These are phyloP conservation scores for Zaprionus ghesquierei DNA, from an alignment of 1,140 invertebrate genomes.

Conservation along the genomic window DNA sequence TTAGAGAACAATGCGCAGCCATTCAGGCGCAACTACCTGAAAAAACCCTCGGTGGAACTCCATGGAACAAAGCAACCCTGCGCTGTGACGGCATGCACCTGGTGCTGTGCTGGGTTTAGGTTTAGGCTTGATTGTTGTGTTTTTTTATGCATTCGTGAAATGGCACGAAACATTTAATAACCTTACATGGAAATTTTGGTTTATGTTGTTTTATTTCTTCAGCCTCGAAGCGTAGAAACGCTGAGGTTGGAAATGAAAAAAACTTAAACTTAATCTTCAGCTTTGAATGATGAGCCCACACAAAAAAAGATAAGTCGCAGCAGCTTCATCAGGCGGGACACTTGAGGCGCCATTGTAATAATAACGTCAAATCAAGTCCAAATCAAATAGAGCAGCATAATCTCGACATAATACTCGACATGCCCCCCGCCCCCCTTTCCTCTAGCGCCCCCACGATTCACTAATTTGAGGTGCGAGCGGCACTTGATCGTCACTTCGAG, in stretches of 20 bases:
- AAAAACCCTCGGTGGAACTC: slow-evolving; percentile 25
- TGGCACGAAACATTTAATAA: slow-evolving; percentile 68
- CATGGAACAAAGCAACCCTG: slow-evolving; percentile 39
- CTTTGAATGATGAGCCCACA: slow-evolving; percentile 64
- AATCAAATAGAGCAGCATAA: slow-evolving; percentile 77
- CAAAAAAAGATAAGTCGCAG: slow-evolving; percentile 35
- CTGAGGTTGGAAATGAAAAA: slow-evolving; percentile 16
- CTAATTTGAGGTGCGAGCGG: slow-evolving; percentile 43
- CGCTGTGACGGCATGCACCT: slow-evolving; percentile 56
- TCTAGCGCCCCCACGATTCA: neutral
- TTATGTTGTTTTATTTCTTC: slow-evolving; percentile 60
- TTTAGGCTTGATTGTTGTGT: neutral
- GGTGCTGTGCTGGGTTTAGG: slow-evolving; percentile 40
- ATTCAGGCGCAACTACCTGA: slow-evolving; percentile 70
- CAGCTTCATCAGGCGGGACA: slow-evolving; percentile 37
- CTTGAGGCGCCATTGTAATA: slow-evolving; percentile 79
- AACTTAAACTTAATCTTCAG: slow-evolving; percentile 65
- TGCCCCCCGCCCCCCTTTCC: neutral
- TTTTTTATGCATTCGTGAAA: slow-evolving; percentile 74
- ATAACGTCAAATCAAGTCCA: slow-evolving; percentile 69
- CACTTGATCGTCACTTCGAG: slow-evolving; percentile 71
- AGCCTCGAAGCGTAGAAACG: slow-evolving; percentile 49
- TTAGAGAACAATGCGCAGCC: slow-evolving; percentile 61
- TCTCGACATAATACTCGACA: slow-evolving; percentile 38
- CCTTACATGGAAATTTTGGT: slow-evolving; percentile 66